Percentiles rank a stretch among this genome's conserved stretches.
phyloP scores from a whole-genome alignment of 1,140 invertebrate genomes.

The Linepithema humile region DNA sequence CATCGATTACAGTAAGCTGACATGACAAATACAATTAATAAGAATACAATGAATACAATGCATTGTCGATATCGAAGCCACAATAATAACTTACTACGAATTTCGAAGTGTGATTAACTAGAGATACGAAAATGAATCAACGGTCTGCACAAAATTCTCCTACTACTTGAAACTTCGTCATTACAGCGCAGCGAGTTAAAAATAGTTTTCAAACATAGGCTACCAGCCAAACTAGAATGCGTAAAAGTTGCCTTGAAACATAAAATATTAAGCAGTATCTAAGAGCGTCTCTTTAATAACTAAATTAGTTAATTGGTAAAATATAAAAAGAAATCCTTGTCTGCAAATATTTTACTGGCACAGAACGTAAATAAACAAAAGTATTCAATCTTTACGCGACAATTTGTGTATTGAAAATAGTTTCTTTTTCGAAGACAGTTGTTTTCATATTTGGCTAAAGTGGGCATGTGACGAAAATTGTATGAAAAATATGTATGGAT shows the following conservation, averaged over 20 bases:
- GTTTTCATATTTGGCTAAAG: background rate
- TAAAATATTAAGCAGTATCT: background rate
- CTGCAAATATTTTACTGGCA: background rate
- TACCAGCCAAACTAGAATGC: slow-evolving; percentile 25
- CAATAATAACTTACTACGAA: slow-evolving; percentile 40
- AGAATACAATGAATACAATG: background rate
- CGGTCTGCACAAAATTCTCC: slow-evolving; percentile 18
- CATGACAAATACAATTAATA: background rate
- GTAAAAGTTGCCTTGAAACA: slow-evolving; percentile 15
- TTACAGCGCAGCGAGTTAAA: slow-evolving; percentile 62
- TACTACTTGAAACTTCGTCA: slow-evolving; percentile 50
- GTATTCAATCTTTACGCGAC: background rate
- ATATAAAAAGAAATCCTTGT: background rate
- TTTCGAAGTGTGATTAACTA: background rate
- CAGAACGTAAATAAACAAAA: background rate
- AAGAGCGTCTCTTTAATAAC: background rate
- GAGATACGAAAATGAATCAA: slow-evolving; percentile 1
- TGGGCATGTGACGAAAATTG: background rate
- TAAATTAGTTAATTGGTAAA: background rate
- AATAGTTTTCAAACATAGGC: slow-evolving; percentile 58
- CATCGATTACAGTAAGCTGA: slow-evolving; percentile 38
- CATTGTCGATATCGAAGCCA: background rate
- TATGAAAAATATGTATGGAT: slow-evolving; percentile 49
- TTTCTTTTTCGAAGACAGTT: background rate
- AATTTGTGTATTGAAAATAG: background rate